Evolutionary conservation across 2,797 vertebrate genomes (phyloP).

Genomic region (Psittacula echo): DNA sequence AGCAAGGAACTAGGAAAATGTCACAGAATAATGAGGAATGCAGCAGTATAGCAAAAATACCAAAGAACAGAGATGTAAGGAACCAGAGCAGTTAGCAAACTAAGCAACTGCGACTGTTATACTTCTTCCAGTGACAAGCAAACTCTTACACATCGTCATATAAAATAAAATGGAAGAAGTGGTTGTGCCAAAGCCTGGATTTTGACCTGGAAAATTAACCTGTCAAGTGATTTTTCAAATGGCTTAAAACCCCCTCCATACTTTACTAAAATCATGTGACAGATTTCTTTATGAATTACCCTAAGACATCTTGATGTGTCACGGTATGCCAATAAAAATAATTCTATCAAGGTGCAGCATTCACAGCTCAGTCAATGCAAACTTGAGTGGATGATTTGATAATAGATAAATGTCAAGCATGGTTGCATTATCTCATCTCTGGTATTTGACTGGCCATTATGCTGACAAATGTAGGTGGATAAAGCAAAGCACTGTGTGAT

Average conservation of each 20-base stretch:
- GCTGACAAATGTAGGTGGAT: background rate
- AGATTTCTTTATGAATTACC: background rate
- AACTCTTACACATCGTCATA: background rate
- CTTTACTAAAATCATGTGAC: background rate
- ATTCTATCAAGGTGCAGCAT: background rate
- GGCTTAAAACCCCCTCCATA: background rate
- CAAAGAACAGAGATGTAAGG: background rate
- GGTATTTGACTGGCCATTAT: slow-evolving; percentile 17
- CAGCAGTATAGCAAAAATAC: background rate
- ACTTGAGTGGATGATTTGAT: background rate
- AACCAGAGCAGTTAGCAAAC: background rate
- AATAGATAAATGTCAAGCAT: slow-evolving; percentile 21
- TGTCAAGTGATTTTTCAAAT: background rate
- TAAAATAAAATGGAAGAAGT: background rate
- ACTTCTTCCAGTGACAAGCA: background rate
- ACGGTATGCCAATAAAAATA: slow-evolving; percentile 3
- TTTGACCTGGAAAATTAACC: background rate
- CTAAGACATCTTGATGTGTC: background rate
- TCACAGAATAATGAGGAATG: background rate
- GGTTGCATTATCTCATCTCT: background rate
- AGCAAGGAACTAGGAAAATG: background rate
- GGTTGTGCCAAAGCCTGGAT: background rate
- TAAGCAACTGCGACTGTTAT: background rate
- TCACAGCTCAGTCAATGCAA: slow-evolving; percentile 26
- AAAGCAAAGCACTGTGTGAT: background rate